Percentiles rank a stretch among this genome's conserved stretches.
Evolutionary conservation across 1,140 invertebrate genomes (phyloP).

Genomic region (Drosophila persimilis): DNA sequence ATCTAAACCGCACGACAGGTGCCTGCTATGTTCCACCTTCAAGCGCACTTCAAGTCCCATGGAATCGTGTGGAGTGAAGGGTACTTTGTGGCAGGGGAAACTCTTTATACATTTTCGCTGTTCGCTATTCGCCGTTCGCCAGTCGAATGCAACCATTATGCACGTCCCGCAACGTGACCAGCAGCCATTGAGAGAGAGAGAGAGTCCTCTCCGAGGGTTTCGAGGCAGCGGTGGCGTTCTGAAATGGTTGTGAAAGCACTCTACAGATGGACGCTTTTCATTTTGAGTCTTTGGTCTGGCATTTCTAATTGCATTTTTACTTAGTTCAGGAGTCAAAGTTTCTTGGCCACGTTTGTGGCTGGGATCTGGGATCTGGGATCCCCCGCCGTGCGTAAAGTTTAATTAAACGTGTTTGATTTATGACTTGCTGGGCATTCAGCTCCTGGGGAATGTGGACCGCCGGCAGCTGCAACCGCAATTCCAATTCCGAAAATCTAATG

Average conservation of each 20-base stretch:
- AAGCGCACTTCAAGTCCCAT: slow-evolving; percentile 5
- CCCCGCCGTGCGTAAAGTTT: slow-evolving; percentile 62
- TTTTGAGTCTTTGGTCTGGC: slow-evolving; percentile 40
- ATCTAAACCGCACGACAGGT: slow-evolving; percentile 17
- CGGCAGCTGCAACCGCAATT: slow-evolving; percentile 62
- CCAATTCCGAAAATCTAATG: slow-evolving; percentile 59
- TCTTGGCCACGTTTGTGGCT: slow-evolving; percentile 17
- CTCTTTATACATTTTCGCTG: slow-evolving; percentile 22
- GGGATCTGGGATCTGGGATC: neutral
- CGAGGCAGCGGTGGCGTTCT: too few relatives aligned
- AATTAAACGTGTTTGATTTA: slow-evolving; percentile 81
- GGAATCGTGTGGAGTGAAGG: slow-evolving; percentile 1
- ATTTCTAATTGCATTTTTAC: slow-evolving; percentile 79
- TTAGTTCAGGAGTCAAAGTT: slow-evolving; percentile 61
- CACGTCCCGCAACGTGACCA: slow-evolving; percentile 55
- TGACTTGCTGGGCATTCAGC: slow-evolving; percentile 52
- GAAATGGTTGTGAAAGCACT: neutral
- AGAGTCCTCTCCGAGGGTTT: too few relatives aligned
- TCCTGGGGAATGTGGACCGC: slow-evolving; percentile 8
- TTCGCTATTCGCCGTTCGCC: slow-evolving; percentile 7
- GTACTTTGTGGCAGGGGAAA: slow-evolving; percentile 20
- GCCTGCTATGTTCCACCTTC: slow-evolving; percentile 22
- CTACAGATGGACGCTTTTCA: slow-evolving; percentile 48
- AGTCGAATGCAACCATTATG: slow-evolving; percentile 51
- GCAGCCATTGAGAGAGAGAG: neutral